phyloP scores from a whole-genome alignment of 2,113 vertebrate genomes.

The Coptodon rendalli region DNA sequence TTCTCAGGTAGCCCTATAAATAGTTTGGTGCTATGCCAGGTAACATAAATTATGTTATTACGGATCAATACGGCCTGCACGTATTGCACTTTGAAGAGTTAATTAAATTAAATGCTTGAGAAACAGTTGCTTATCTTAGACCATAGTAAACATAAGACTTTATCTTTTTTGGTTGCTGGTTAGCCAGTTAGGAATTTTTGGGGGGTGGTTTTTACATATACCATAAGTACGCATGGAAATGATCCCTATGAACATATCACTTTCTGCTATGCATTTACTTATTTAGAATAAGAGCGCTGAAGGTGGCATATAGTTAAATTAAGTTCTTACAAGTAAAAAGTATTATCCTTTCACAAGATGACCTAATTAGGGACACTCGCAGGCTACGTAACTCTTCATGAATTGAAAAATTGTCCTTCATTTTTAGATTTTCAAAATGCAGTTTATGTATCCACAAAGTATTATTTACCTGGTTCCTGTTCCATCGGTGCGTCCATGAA shows the following conservation, averaged over 20 bases:
- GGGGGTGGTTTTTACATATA: neutral
- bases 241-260: neutral
- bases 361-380: neutral
- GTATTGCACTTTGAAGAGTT: neutral
- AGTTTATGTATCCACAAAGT: neutral
- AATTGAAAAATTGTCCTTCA: neutral
- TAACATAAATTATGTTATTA: neutral
- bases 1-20: neutral
- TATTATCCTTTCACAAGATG: neutral
- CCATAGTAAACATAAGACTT: neutral
- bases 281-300: neutral
- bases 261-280: neutral
- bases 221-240: too few relatives aligned
- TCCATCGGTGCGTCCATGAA: conserved; percentile 79
- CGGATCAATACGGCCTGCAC: neutral
- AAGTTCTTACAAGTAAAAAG: neutral
- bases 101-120: neutral
- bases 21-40: neutral
- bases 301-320: neutral
- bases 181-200: neutral
- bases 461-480: conserved; percentile 78
- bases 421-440: neutral
- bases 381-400: neutral
- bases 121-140: neutral
- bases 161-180: neutral